phyloP scores from a whole-genome alignment of 2,113 vertebrate genomes.

The Chaetura pelagica region DNA sequence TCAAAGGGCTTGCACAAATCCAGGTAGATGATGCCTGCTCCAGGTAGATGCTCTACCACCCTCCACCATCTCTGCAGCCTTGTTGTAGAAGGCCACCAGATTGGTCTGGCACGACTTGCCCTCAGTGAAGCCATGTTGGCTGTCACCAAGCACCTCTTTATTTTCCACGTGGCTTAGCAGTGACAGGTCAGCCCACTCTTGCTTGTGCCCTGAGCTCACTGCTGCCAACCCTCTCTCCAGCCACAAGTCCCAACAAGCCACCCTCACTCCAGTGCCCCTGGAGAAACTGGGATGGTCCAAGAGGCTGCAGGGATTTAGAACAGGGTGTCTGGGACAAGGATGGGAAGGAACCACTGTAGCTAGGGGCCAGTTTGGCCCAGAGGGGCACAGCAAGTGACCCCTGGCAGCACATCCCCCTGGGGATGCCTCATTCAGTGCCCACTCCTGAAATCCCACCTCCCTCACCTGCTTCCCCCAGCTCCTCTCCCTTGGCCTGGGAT shows the following conservation, averaged over 20 bases:
- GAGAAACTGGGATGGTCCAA: neutral
- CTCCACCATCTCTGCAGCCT: too few species aligned
- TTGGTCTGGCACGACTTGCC: too few species aligned
- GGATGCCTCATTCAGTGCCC: neutral
- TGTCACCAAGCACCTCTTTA: too few species aligned
- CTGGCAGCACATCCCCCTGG: neutral
- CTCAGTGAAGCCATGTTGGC: too few species aligned
- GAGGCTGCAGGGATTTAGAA: neutral
- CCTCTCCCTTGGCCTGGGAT: neutral
- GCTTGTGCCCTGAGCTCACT: neutral
- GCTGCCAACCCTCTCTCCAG: neutral
- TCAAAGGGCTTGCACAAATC: too few species aligned
- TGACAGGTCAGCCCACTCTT: neutral
- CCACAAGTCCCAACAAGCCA: accelerated
- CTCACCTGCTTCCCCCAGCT: accelerated
- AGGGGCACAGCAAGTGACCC: neutral
- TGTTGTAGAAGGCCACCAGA: too few species aligned
- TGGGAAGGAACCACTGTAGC: neutral
- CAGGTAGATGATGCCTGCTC: too few species aligned
- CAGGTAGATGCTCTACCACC: too few species aligned
- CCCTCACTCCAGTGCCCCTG: neutral
- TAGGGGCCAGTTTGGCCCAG: neutral
- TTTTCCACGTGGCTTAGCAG: too few species aligned
- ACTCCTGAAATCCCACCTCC: neutral
- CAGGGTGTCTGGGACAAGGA: neutral